A percentile compares a stretch with the other conserved stretches of the same genome.
phyloP scores from a whole-genome alignment of 2,113 vertebrate genomes.

The Pomatostomus ruficeps region DNA sequence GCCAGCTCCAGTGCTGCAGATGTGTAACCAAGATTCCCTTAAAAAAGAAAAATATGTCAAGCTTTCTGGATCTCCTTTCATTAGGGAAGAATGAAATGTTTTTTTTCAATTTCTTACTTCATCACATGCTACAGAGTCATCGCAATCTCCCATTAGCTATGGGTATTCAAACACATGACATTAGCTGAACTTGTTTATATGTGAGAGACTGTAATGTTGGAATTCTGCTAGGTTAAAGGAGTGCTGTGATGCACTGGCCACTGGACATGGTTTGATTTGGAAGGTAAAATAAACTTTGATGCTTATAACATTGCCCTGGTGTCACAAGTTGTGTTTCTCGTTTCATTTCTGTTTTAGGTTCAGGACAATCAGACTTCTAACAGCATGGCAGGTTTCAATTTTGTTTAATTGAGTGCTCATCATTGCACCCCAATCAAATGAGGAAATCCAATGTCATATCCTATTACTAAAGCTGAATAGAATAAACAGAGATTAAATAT shows the following conservation, averaged over 20 bases:
- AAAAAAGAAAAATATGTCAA: neutral
- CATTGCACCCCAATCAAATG: neutral
- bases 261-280: neutral
- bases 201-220: neutral
- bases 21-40: neutral
- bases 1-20: neutral
- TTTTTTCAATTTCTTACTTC: neutral
- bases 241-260: neutral
- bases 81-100: neutral
- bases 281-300: neutral
- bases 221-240: neutral
- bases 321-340: neutral
- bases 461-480: neutral
- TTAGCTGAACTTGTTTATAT: neutral
- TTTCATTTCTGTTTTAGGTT: neutral
- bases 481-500: neutral
- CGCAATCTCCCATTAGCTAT: neutral
- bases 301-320: neutral
- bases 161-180: neutral
- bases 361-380: neutral
- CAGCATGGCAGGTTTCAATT: neutral
- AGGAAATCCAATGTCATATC: neutral
- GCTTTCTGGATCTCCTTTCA: neutral
- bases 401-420: neutral
- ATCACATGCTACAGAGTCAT: neutral